Evolutionary conservation across 2,888 invertebrate species (phyloP).

Genomic region (Cordilura impudica): DNA sequence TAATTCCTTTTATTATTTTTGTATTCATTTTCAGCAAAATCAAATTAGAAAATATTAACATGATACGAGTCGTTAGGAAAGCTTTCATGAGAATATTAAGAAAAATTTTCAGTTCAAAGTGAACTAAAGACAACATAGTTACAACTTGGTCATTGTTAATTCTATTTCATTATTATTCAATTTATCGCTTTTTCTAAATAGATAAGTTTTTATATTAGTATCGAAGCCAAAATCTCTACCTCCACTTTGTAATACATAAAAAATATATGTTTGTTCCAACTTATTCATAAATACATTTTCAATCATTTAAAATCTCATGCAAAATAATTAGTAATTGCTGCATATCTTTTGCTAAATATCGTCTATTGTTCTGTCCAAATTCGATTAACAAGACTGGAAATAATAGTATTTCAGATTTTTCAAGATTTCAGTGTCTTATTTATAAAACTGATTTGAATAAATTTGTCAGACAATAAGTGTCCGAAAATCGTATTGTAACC

Average conservation of each 20-base stretch:
- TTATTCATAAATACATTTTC: background rate
- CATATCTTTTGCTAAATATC: constrained; percentile 34
- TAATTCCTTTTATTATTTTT: background rate
- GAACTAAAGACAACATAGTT: too few relatives aligned
- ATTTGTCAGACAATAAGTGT: constrained; percentile 64
- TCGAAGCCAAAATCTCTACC: too few relatives aligned
- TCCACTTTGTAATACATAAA: too few relatives aligned
- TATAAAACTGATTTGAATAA: constrained; percentile 50
- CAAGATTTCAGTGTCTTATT: background rate
- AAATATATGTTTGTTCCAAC: too few relatives aligned
- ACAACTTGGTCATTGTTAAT: too few relatives aligned
- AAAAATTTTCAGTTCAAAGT: too few relatives aligned
- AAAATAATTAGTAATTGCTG: background rate
- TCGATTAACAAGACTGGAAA: constrained; percentile 33
- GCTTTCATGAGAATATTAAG: too few relatives aligned
- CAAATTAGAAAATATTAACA: background rate
- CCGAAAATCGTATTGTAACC: constrained; percentile 44
- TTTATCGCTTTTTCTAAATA: too few relatives aligned
- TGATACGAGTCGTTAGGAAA: too few relatives aligned
- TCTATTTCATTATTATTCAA: too few relatives aligned
- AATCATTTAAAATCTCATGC: background rate
- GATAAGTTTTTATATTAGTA: too few relatives aligned
- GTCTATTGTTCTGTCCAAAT: constrained; percentile 55
- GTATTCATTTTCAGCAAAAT: background rate
- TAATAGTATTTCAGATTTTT: constrained; percentile 13